Percentiles rank a stretch among this genome's conserved stretches.
phyloP scores from a whole-genome alignment of 2,797 vertebrate genomes.

The Labeo calbasu region DNA sequence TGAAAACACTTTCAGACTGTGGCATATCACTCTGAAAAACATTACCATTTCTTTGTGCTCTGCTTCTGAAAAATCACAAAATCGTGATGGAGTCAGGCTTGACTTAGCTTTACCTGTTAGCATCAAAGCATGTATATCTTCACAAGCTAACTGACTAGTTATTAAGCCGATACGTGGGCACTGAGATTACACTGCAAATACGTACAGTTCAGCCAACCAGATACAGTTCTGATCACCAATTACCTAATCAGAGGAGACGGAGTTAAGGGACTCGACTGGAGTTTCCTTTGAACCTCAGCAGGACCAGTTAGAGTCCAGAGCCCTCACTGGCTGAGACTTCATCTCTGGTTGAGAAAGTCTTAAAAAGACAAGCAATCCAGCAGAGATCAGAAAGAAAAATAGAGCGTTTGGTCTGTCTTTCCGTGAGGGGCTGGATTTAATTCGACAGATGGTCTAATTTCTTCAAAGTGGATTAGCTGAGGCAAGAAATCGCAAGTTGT shows the following conservation, averaged over 20 bases:
- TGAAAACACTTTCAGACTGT: background rate
- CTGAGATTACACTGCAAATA: constrained; percentile 11
- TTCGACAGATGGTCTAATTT: constrained; percentile 30
- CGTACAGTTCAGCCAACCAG: constrained; percentile 15
- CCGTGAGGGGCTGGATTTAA: background rate
- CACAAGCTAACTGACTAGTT: background rate
- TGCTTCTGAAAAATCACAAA: background rate
- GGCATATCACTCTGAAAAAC: background rate
- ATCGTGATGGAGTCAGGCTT: background rate
- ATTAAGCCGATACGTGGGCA: background rate
- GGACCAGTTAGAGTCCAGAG: constrained; percentile 7
- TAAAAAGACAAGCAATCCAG: constrained; percentile 26
- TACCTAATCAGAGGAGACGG: constrained; percentile 40
- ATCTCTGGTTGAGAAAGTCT: background rate
- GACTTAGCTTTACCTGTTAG: background rate
- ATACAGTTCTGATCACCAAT: constrained; percentile 36
- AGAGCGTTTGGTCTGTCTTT: background rate
- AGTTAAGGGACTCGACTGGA: background rate
- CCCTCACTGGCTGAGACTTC: background rate
- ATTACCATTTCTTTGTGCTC: background rate
- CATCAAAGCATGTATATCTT: background rate
- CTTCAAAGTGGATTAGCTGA: constrained; percentile 26
- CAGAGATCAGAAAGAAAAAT: constrained; percentile 37
- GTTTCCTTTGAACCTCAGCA: constrained; percentile 30
- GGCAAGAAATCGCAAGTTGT: background rate